Conservation (phyloP, 2,797 vertebrate genomes). For the Tiaroga cobitis region DNA sequence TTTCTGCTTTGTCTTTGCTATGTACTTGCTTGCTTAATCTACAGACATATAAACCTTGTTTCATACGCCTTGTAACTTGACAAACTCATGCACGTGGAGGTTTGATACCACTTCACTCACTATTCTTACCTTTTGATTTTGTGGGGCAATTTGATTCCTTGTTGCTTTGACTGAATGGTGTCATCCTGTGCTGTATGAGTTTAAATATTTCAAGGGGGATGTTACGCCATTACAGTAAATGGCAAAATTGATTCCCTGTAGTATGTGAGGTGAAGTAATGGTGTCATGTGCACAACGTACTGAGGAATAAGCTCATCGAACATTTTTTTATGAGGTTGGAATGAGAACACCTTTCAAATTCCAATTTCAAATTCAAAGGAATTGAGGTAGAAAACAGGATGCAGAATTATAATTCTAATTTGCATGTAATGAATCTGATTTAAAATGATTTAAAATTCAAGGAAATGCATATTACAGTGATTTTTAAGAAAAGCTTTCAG, state of each 20-base stretch:
- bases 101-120: conserved; percentile 8
- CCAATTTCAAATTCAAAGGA: neutral
- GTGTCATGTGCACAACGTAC: neutral
- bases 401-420: neutral
- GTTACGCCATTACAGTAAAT: conserved; percentile 1
- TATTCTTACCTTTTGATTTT: conserved; percentile 11
- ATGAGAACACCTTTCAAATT: neutral
- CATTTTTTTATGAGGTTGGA: neutral
- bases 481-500: too few species aligned
- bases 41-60: neutral
- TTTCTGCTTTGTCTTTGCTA: conserved; percentile 18
- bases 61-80: neutral
- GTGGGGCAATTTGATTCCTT: conserved; percentile 22
- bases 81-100: neutral
- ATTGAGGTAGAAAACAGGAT: neutral
- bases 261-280: neutral
- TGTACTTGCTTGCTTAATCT: conserved; percentile 5
- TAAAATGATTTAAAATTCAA: neutral
- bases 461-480: too few species aligned
- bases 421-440: neutral
- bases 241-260: conserved; percentile 6
- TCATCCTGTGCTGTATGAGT: neutral
- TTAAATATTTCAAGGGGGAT: conserved; percentile 13
- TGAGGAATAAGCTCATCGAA: neutral
- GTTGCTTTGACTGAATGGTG: conserved; percentile 28